Evolutionary conservation across 2,113 vertebrate species (phyloP), one percentile per base, ranked within the genome.

Genomic region (Perognathus longimembris): DNA sequence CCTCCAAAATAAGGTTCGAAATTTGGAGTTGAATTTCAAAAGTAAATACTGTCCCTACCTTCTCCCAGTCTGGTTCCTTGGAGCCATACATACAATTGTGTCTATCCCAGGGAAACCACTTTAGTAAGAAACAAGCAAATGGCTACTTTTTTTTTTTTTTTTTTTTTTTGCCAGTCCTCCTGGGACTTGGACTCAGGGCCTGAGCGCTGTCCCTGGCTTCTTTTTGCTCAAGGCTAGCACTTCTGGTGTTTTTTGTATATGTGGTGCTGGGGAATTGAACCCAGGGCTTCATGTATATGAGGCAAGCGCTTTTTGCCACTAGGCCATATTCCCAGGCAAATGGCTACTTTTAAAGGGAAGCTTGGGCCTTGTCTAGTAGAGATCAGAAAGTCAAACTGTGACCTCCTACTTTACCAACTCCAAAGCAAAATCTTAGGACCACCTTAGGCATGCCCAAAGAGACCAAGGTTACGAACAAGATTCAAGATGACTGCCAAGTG

Each of bases 11-110:
- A 82, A 64, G 80, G 70, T 78, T 93, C 79, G 30, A 91, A 89
- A 85, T 79, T 89, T 84, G 28, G 17, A 50, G 20, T 93, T 77
- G 69, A 92, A 75, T 87, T 94, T 64, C 70, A 88, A 85, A 91
- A 32, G 54, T 54, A 74, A 77, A 54, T 57, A 45, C 54, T 80
- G 54, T 12, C 5, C 22, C 21, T 0, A 26, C 26, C 28, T 81
- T 86, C 61, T 73, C 21, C 61, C 40, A 59, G 42, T 17, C 22
- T 5, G 26, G n/a, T 71, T 66, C 59, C 50, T 17, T 61, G 42
- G 66, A 24, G n/a, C 11, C 90, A 28, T 6, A 73, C 1, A 28
- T 57, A 80, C 6, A 74, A 12, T 24, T 50, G 6, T 67, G 38
- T 67, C 32, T 75, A 42, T 61, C 8, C 22, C 75, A 73, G 0